Base-by-base conservation (phyloP, 1,140 invertebrate species). In the Nixonia krombeini region DNA sequence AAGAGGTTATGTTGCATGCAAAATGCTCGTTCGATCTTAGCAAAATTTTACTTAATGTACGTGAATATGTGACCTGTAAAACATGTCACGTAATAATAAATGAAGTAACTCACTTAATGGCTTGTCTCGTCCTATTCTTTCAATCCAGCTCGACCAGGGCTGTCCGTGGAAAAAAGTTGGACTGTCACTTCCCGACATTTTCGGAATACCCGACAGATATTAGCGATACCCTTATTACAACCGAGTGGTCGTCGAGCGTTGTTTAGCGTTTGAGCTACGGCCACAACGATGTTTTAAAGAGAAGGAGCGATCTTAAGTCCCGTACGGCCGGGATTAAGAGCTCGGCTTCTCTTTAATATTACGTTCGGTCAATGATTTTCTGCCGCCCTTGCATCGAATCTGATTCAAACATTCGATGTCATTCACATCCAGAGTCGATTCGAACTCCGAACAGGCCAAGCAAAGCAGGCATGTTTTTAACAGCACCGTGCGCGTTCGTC, bases 101-200 rank as follows among this genome's bases (percentile, higher is more conserved):
- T 17, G 16, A 9, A 26, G 25, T 7, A 2, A 81, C 84, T 84
- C 73, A 85, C 84, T 85, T 31, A 85, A 49, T 25, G 84, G 84
- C 57, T 84, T 85, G 58, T 85, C 83, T 10, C 83, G 74, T 64
- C 84, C 84, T 38, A 85, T 83, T 71, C 73, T 78, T 70, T 85
- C 84, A 40, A 85, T 85, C 84, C 83, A 85, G 69, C 74, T 85
- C 52, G 84, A 85, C 84, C 84, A 85, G 29, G 84, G 84, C 62
- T 85, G 84, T 65, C 84, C 84, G 73, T 85, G 84, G 75, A 85
- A 85, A 75, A 84, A 84, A 62, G 83, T 85, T 74, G 83, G 84
- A 73, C 84, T 85, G 76, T 85, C 83, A 81, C 84, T 84, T 74
- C 82, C 82, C 76, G 82, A 85, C 83, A 85, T 85, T 75, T 63